Evolutionary conservation across 2,888 invertebrate genomes (phyloP).

Genomic region (Morinoia aosen): DNA sequence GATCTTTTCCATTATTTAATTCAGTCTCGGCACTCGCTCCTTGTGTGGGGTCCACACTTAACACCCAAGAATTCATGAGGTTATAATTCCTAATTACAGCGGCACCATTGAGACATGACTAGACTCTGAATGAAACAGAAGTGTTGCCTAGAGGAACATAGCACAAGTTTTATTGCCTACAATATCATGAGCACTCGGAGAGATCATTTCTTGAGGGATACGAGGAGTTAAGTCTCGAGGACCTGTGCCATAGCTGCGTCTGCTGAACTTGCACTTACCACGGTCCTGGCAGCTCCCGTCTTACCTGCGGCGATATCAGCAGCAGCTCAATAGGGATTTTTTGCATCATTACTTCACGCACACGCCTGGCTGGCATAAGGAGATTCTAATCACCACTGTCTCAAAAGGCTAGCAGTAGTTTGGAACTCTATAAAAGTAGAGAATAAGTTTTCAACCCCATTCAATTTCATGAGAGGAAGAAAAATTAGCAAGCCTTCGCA

Average conservation of each 20-base stretch:
- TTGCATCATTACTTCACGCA: slow-evolving; percentile 1
- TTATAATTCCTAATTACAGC: neutral
- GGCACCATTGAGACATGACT: neutral
- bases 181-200: neutral
- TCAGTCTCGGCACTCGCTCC: too few relatives aligned
- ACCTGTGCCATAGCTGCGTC: neutral
- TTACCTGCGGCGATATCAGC: neutral
- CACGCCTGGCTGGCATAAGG: slow-evolving; percentile 16
- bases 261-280: slow-evolving; percentile 16
- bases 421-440: neutral
- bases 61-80: neutral
- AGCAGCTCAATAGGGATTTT: neutral
- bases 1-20: too few relatives aligned
- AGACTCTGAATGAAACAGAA: neutral
- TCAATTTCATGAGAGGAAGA: slow-evolving; percentile 40
- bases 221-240: neutral
- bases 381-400: slow-evolving; percentile 1
- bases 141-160: neutral
- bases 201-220: neutral
- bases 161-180: neutral
- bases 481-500: slow-evolving; percentile 35
- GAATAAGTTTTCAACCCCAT: slow-evolving; percentile 14
- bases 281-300: neutral
- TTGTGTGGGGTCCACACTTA: too few relatives aligned
- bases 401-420: neutral